Base-by-base conservation (phyloP, 2,113 vertebrate genomes). In the Notarius lentiginosus region DNA sequence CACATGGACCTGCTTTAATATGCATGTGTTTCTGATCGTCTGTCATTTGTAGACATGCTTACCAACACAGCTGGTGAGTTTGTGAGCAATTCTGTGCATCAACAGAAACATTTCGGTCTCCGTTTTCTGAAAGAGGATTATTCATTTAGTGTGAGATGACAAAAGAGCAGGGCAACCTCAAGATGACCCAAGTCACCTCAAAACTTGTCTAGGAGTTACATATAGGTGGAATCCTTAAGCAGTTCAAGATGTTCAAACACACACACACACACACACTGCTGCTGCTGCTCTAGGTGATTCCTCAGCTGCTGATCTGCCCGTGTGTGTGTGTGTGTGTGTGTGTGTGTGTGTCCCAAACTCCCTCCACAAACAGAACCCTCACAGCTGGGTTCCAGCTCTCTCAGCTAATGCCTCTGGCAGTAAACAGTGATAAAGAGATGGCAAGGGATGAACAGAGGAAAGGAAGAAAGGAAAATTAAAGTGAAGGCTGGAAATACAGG, bases 391-490 rank as follows among this genome's bases (percentile, higher is more conserved):
- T 91, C 89, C 87, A 81, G 83, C 79, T 80, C 90, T 89, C 86
- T 88, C 92, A 89, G 89, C 91, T 91, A 89, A 91, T 83, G 89
- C 89, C 91, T 87, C 86, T 85, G 84, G 87, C 84, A 90, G 90
- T 92, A 90, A 92, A 93, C 91, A 93, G 88, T 91, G 92, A 91
- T 91, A 86, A 92, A 92, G 91, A 91, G 91, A 94, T 93, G 91
- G 89, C 87, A 90, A 88, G 90, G 87, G 89, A 91, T 88, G 91
- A 88, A 85, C 27, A 81, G 81, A 86, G 83, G 87, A 81, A 76
- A 56, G 58, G 88, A 87, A 76, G 86, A 76, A 81, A 51, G 77
- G 65, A 90, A 88, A 89, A 84, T 87, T 68, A 12, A 34, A 87
- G 75, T 30, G 84, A 85, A 85, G 61, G 51, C 60, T 53, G 70